Base-by-base conservation (phyloP, 2,113 vertebrate species). In the Halcyon malimbica region DNA sequence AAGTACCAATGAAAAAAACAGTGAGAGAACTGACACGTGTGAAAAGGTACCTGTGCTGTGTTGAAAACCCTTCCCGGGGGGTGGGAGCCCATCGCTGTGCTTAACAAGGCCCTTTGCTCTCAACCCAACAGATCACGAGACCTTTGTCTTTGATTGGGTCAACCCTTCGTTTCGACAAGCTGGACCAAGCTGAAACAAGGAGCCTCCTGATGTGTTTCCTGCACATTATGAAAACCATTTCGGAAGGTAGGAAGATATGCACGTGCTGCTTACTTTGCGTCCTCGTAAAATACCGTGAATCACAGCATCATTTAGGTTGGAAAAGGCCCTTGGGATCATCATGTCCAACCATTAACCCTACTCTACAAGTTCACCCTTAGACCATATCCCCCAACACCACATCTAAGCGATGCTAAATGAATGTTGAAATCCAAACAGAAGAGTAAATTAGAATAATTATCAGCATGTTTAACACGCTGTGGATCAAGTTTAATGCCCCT, bases 201-300 rank as follows among this genome's bases (percentile, higher is more conserved):
- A 98, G 99, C 91, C 99, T 99, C 77, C 99, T 99, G 41, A 99
- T 99, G 98, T 99, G 99, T 91, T 99, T 99, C 97, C 98, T 99
- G 90, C 99, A 99, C 97, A 99, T 99, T 85, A 99, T 99, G 99
- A 99, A 99, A 98, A 99, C 99, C 53, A 99, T 99, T 97, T 99
- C 99, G 0, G 99, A 99, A 94, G 99, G 99, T 99, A 97, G 98
- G 94, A 41, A 80, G 53, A 86, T 28, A 6, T 16, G 10, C 15
- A 1, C 25, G 54, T 16, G 0, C 24, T 56, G 5, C 23, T 50
- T 83, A 31, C n/a, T 42, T 78, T 87, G 13, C 1, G 0, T 69
- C 63, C 14, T 12, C 60, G 16, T 71, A 71, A 94, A 67, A 29
- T 75, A 20, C 24, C 70, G 35, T 46, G 69, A 35, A 35, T 35